Conservation (phyloP, 2,113 vertebrate genomes). For the Lynx canadensis region DNA sequence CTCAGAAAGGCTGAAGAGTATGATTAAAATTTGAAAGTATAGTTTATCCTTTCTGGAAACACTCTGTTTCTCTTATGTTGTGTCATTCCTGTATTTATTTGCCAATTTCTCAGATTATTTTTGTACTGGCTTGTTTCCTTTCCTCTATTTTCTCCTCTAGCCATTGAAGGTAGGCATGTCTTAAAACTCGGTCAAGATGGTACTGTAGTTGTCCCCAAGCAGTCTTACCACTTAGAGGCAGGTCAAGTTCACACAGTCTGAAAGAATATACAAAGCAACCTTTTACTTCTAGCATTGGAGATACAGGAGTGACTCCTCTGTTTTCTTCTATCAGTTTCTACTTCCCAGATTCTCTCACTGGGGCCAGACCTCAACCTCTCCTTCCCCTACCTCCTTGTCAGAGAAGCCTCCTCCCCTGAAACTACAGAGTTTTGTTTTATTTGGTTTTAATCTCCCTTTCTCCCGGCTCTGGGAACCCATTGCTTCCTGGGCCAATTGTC, state of each 20-base stretch:
- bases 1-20: background rate
- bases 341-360: slow-evolving; percentile 30
- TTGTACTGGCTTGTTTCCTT: background rate
- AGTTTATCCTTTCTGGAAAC: background rate
- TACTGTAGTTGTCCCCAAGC: background rate
- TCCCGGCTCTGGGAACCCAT: background rate
- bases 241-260: slow-evolving; percentile 10
- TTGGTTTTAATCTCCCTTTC: background rate
- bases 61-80: background rate
- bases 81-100: background rate
- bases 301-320: background rate
- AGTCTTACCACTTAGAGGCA: background rate
- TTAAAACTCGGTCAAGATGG: background rate
- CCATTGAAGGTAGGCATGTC: background rate
- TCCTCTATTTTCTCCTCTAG: background rate
- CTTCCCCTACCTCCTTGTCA: background rate
- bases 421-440: background rate
- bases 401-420: background rate
- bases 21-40: background rate
- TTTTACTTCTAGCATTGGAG: slow-evolving; percentile 13
- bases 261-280: background rate
- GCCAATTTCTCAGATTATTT: background rate
- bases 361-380: background rate
- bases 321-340: background rate
- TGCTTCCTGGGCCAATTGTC: background rate